Evolutionary conservation across 2,797 vertebrate genomes (phyloP), one percentile per base, ranked within the genome.

Genomic region (Gobionotothen gibberifrons): DNA sequence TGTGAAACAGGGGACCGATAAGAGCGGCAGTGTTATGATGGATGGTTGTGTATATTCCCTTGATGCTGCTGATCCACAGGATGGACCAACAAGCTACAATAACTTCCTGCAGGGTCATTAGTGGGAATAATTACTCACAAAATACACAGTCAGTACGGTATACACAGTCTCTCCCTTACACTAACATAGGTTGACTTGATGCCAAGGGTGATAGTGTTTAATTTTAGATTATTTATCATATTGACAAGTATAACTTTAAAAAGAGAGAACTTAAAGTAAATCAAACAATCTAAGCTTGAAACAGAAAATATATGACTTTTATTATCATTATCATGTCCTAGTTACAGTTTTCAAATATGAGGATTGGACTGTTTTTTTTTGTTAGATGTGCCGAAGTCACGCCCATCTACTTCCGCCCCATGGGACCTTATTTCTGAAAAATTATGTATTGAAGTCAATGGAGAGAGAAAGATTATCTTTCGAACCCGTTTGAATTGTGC

Each of bases 31-130:
- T 77, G 68, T 74, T 84, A 72, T 80, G 77, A 80, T 63, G 48
- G 52, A 83, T 86, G 69, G 72, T 69, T 79, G 62, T 82, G 44
- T 86, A 64, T 82, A 69, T 83, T 86, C 79, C 86, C 81, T 71
- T 68, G 53, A 82, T 73, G 76, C 43, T 36, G 39, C 70, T 60
- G 49, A 74, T 63, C 52, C 40, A 89, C 89, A 87, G 89, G 90
- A 93, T 92, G 72, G 55, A 84, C 69, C 40, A 6, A 21, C 62
- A 52, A 77, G 70, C 76, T 46, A 15, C 26, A 82, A 26, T n/a
- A n/a, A 85, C 83, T 93, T 92, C 91, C 92, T 91, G 78, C 70
- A 72, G 43, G 57, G 66, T 77, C 64, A 65, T 84, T 72, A 84
- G 48, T 46, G 54, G 29, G 32, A 71, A 4, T 54, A 78, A 84